A percentile compares a stretch with the other conserved stretches of the same genome.
Evolutionary conservation across 2,888 invertebrate species (phyloP).

Genomic region (Cephus rjabovi): DNA sequence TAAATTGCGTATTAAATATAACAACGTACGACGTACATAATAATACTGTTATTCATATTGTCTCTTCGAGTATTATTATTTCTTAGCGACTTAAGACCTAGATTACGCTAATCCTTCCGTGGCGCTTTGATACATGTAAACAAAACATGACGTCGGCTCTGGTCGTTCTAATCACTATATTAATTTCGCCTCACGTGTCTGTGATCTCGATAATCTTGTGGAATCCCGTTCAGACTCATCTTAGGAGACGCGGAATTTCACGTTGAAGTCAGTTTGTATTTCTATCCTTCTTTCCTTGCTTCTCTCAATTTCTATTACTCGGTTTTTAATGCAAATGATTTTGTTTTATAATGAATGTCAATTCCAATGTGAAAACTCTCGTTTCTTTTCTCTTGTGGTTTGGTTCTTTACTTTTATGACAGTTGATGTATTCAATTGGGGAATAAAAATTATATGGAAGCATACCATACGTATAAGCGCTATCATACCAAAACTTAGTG

Average conservation of each 20-base stretch:
- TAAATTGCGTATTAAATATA: constrained; percentile 27
- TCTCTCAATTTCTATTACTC: background rate
- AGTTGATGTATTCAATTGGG: background rate
- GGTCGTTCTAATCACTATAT: background rate
- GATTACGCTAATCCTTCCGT: background rate
- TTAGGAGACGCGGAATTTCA: background rate
- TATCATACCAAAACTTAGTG: background rate
- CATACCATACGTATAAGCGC: background rate
- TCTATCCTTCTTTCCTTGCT: background rate
- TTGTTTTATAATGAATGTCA: background rate
- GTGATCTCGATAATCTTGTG: background rate
- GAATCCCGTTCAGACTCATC: background rate
- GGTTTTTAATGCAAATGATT: background rate
- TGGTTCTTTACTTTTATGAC: background rate
- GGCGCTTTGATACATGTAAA: background rate
- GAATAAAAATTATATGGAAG: background rate
- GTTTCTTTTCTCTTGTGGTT: background rate
- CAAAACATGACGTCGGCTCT: background rate
- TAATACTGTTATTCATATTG: background rate
- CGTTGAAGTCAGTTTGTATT: background rate
- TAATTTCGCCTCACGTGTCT: background rate
- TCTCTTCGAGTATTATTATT: constrained; percentile 9
- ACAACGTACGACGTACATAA: constrained; percentile 29
- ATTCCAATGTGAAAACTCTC: background rate
- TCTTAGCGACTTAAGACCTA: background rate